Conservation (phyloP, 2,888 invertebrate species). For the Drosophila colorata region DNA sequence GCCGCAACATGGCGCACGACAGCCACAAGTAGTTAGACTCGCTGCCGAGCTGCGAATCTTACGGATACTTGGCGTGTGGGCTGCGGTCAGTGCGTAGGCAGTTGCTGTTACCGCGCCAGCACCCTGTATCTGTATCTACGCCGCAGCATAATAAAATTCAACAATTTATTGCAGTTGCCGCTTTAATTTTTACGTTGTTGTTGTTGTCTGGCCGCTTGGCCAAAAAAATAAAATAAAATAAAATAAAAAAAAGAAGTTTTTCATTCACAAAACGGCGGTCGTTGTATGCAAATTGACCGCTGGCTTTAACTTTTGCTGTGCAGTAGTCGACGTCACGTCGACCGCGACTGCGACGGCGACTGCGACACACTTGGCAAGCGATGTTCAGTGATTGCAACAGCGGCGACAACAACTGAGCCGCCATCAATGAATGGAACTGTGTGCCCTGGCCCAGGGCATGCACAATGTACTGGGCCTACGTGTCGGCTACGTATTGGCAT, state of each 20-base stretch:
- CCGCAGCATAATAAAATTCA: conserved; percentile 78
- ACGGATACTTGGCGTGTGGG: conserved; percentile 70
- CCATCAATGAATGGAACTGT: conserved; percentile 75
- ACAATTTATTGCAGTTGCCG: conserved; percentile 83
- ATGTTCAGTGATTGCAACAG: conserved; percentile 78
- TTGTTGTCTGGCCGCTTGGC: too few relatives aligned
- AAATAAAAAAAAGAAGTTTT: conserved; percentile 29
- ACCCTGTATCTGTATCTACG: conserved; percentile 65
- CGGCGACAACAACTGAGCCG: conserved; percentile 48
- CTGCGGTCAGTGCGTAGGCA: conserved; percentile 74
- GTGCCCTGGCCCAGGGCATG: conserved; percentile 60
- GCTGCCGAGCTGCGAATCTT: conserved; percentile 66
- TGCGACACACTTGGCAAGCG: conserved; percentile 80
- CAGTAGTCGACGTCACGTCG: conserved; percentile 25
- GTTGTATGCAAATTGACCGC: conserved; percentile 80
- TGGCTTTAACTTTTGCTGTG: conserved; percentile 54
- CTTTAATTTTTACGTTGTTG: conserved; percentile 74
- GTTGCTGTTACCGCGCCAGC: conserved; percentile 39
- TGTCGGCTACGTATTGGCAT: conserved; percentile 74
- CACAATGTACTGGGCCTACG: conserved; percentile 55
- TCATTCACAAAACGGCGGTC: conserved; percentile 78
- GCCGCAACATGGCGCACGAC: conserved; percentile 72
- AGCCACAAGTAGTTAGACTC: conserved; percentile 36
- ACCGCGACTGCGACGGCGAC: conserved; percentile 19
- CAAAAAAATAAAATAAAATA: conserved; percentile 39